Conservation (phyloP, 2,113 vertebrate species). For the Osmerus eperlanus region DNA sequence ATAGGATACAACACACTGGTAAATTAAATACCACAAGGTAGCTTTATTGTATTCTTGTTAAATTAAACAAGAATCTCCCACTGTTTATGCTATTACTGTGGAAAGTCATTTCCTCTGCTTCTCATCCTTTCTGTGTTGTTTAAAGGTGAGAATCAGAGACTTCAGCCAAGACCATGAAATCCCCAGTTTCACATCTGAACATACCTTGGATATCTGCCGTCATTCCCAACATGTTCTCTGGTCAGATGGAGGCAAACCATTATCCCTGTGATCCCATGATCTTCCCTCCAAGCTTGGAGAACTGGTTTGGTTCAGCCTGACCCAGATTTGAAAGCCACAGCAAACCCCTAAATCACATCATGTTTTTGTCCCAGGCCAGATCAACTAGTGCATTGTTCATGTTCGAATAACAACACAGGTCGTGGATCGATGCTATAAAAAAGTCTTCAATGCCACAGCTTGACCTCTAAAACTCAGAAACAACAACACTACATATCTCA, state of each 20-base stretch:
- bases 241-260: no score
- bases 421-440: constrained; percentile 10
- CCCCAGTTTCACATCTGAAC: not conserved
- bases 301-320: no score
- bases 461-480: constrained; percentile 4
- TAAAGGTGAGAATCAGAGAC: not conserved
- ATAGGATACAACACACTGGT: not conserved
- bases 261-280: no score
- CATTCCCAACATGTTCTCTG: no score
- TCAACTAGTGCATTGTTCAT: no score
- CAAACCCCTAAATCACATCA: no score
- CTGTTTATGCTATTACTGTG: not conserved
- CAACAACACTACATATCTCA: constrained; percentile 3
- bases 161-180: not conserved
- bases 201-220: not conserved
- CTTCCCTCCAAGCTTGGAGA: no score
- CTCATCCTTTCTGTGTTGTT: not conserved
- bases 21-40: not conserved
- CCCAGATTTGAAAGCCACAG: no score
- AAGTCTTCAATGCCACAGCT: constrained; percentile 20
- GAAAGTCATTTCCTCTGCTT: not conserved
- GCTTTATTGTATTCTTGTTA: not conserved
- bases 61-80: not conserved
- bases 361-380: no score
- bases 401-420: no score